Conservation (phyloP, 2,113 vertebrate species). For the Notiomystis cincta region DNA sequence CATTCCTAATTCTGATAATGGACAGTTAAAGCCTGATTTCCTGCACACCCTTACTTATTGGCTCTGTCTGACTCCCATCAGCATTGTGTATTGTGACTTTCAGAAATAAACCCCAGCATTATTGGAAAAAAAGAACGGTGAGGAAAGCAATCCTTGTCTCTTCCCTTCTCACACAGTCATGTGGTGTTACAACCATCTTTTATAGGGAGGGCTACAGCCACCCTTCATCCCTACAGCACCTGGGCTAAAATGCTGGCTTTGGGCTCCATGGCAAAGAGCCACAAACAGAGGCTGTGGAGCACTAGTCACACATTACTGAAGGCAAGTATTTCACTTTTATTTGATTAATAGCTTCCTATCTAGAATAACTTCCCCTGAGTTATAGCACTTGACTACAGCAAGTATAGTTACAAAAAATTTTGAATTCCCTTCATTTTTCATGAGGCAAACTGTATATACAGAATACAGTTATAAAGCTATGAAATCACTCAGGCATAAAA, state of each 20-base stretch:
- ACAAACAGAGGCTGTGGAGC: not conserved
- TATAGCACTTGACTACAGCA: not conserved
- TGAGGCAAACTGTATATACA: not conserved
- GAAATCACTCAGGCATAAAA: not conserved
- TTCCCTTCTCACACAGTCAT: not conserved
- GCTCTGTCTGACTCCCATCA: not conserved
- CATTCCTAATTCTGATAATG: not conserved
- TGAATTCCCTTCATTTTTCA: not conserved
- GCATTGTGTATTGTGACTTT: not conserved
- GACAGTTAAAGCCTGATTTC: not conserved
- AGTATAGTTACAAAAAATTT: not conserved
- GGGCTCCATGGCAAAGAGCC: not conserved
- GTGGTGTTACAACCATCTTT: not conserved
- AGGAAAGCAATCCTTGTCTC: not conserved
- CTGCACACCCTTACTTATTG: not conserved
- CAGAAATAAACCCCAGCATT: rapidly evolving
- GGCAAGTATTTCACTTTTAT: not conserved
- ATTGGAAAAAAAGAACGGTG: not conserved
- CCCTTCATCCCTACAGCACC: not conserved
- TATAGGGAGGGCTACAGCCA: not conserved
- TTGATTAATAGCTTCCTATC: not conserved
- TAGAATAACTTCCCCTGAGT: not conserved
- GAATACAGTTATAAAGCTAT: not conserved
- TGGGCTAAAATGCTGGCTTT: not conserved
- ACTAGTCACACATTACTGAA: not conserved